Evolutionary conservation across 2,888 invertebrate genomes (phyloP).

Genomic region (Trichogramma evanescens): DNA sequence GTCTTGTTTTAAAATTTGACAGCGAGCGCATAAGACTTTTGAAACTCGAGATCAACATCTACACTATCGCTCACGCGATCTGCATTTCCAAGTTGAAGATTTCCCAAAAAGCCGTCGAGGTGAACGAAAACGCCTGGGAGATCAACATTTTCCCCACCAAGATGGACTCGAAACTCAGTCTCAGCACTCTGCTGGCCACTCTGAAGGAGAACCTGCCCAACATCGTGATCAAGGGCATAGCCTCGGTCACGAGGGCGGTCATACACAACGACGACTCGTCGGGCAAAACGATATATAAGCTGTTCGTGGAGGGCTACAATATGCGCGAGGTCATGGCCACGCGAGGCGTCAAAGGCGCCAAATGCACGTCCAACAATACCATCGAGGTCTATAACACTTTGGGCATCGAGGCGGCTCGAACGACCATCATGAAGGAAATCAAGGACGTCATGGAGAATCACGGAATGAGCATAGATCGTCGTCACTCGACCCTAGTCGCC

Average conservation of each 20-base stretch:
- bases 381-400: constrained; percentile 79
- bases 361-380: constrained; percentile 88
- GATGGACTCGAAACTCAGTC: constrained; percentile 52
- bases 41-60: constrained; percentile 73
- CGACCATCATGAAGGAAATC: constrained; percentile 93
- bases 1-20: constrained; percentile 81
- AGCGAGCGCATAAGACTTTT: constrained; percentile 77
- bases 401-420: constrained; percentile 97
- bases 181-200: background rate
- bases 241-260: constrained; percentile 71
- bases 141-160: constrained; percentile 63
- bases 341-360: constrained; percentile 73
- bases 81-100: constrained; percentile 70
- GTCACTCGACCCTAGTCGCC: constrained; percentile 69
- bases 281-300: constrained; percentile 63
- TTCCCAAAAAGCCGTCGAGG: constrained; percentile 62
- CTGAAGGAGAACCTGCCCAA: background rate
- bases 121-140: constrained; percentile 61
- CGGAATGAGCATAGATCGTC: constrained; percentile 93
- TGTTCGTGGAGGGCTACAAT: constrained; percentile 94
- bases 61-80: constrained; percentile 70
- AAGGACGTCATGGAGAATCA: constrained; percentile 95
- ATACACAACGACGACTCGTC: constrained; percentile 78
- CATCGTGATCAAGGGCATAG: constrained; percentile 55
- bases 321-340: constrained; percentile 89